Conservation (phyloP, 2,797 vertebrate genomes). For the Silurus lanzhouensis region DNA sequence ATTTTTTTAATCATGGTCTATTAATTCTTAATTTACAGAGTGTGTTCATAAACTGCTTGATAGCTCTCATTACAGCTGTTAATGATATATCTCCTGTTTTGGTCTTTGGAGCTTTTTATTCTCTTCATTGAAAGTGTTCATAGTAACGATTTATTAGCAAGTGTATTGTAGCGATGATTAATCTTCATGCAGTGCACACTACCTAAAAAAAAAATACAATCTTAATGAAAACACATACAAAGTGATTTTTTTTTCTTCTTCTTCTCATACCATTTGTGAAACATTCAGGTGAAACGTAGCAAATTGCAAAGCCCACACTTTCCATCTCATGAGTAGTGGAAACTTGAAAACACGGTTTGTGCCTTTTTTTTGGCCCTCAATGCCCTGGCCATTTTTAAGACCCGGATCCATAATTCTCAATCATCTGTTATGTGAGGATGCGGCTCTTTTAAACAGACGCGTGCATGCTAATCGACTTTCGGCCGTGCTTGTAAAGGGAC, state of each 20-base stretch:
- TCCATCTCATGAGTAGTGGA: constrained; percentile 2
- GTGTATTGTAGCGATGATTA: too few relatives aligned
- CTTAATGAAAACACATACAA: neutral
- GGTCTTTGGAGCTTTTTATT: constrained; percentile 11
- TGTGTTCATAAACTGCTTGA: neutral
- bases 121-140: neutral
- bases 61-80: constrained; percentile 9
- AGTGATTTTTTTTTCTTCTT: neutral
- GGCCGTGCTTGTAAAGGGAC: neutral
- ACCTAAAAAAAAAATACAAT: neutral
- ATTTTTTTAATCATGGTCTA: neutral
- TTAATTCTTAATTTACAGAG: constrained; percentile 8
- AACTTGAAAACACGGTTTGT: neutral
- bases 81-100: neutral
- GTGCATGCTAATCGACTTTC: neutral
- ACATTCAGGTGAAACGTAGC: constrained; percentile 8
- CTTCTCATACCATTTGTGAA: neutral
- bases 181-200: neutral
- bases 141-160: neutral
- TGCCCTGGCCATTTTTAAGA: neutral
- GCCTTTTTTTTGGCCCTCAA: neutral
- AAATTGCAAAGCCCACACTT: neutral
- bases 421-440: constrained; percentile 1
- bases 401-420: constrained; percentile 3
- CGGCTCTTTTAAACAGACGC: neutral